Evolutionary conservation across 2,888 invertebrate genomes (phyloP), one percentile per base, ranked within the genome.

Genomic region (Conops quadrifasciatus): DNA sequence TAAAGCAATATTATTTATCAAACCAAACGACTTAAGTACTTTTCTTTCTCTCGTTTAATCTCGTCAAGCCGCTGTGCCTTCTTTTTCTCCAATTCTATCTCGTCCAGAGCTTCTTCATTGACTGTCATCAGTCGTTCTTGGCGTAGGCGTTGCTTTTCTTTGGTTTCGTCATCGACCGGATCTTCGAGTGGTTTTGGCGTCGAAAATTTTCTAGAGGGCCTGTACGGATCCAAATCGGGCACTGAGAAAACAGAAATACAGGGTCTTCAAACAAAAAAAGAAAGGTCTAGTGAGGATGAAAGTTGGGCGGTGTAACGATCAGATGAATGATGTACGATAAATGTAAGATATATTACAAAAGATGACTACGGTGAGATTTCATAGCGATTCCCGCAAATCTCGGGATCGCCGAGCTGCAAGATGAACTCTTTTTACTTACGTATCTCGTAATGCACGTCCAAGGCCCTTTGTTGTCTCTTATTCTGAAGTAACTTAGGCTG

Each of bases 191-290:
- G 84, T 79, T 87, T 85, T 70, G 88, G 89, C 73, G 87, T 87
- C 83, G 90, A 89, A 87, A 92, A 92, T 84, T 89, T 90, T 83
- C 92, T 89, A 81, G 91, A 89, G 80, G 91, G 90, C 81, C 92
- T 90, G 84, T 89, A 88, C 77, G 92, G 90, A 76, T 91, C 89
- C 87, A 92, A 88, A 81, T 89, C 89, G 77, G 89, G 88, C 88
- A 88, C 84, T 80, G 79, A 66, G 67, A 75, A 36, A 73, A 62
- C 66, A 59, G 59, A 51, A n/a, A n/a, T n/a, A n/a, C n/a, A n/a
- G n/a, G n/a, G n/a, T n/a, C n/a, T n/a, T 65, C 24, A 68, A 68
- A 24, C 53, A 56, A 26, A 56, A 62, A 60, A 59, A 69, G 28
- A 28, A 63, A 62, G 21, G 51, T 62, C 69, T 53, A 53, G 49